phyloP scores from a whole-genome alignment of 2,888 invertebrate species.

The Formica aserva region DNA sequence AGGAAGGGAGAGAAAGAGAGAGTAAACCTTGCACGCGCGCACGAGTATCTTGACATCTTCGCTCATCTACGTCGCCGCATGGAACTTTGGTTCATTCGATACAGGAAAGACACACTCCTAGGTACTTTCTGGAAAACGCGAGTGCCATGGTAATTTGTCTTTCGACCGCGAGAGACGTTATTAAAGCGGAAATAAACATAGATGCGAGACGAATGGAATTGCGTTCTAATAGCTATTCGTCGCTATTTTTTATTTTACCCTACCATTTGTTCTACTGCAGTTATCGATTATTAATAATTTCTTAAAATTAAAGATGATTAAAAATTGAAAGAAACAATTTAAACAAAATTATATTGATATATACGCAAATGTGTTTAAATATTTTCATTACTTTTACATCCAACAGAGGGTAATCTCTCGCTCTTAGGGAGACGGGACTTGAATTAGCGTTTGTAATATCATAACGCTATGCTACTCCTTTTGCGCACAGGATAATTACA shows the following conservation, averaged over 20 bases:
- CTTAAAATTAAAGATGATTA: background rate
- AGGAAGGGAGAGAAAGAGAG: background rate
- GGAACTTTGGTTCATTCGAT: constrained; percentile 37
- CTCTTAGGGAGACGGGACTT: background rate
- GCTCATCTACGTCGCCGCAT: constrained; percentile 49
- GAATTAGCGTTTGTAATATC: constrained; percentile 22
- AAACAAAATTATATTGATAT: constrained; percentile 3
- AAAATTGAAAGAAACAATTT: background rate
- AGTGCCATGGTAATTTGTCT: constrained; percentile 48
- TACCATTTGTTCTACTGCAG: background rate
- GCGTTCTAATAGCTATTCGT: background rate
- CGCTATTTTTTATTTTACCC: constrained; percentile 6
- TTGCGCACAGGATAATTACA: constrained; percentile 36
- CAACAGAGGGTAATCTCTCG: background rate
- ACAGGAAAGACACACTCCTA: constrained; percentile 43
- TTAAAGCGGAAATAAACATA: constrained; percentile 32
- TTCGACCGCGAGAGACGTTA: constrained; percentile 40
- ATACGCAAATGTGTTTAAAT: background rate
- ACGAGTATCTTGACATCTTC: constrained; percentile 26
- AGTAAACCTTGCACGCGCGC: constrained; percentile 36
- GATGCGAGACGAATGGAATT: background rate
- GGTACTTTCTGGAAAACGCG: constrained; percentile 47
- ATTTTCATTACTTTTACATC: constrained; percentile 5
- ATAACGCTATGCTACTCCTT: background rate
- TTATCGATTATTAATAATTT: constrained; percentile 6